phyloP scores from a whole-genome alignment of 1,140 invertebrate species.

The Hycleus cichorii region DNA sequence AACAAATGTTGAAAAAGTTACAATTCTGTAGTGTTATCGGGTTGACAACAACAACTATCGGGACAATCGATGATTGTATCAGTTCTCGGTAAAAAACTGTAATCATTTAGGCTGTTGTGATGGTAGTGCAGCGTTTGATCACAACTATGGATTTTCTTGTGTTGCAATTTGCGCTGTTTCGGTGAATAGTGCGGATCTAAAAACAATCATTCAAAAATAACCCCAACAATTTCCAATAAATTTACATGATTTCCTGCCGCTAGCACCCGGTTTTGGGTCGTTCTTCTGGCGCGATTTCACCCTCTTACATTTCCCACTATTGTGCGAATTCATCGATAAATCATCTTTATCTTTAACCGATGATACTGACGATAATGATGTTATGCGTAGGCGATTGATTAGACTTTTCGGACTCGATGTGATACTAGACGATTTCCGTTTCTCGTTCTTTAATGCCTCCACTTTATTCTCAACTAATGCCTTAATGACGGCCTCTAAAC shows the following conservation, averaged over 20 bases:
- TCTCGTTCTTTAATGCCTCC: conserved; percentile 34
- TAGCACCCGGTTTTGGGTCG: no score
- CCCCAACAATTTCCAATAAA: no score
- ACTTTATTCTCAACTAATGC: conserved; percentile 58
- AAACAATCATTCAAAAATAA: no score
- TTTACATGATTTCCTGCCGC: no score
- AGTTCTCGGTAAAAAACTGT: neutral
- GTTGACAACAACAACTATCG: conserved; percentile 2
- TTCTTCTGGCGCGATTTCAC: no score
- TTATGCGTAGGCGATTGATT: conserved; percentile 32
- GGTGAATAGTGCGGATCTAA: no score
- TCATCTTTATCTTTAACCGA: conserved; percentile 20
- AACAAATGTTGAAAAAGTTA: neutral
- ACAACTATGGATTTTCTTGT: no score
- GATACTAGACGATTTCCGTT: conserved; percentile 24
- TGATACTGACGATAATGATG: conserved; percentile 26
- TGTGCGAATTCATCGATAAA: conserved; percentile 5
- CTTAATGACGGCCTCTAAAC: conserved; percentile 56
- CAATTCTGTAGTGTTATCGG: neutral
- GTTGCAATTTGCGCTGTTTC: no score
- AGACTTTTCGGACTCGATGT: conserved; percentile 34
- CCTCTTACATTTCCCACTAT: neutral
- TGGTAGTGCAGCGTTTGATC: no score
- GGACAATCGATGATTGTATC: neutral
- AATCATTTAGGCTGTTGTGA: no score